Evolutionary conservation across 2,888 invertebrate species (phyloP), one percentile per base, ranked within the genome.

Genomic region (Acleris cristana): DNA sequence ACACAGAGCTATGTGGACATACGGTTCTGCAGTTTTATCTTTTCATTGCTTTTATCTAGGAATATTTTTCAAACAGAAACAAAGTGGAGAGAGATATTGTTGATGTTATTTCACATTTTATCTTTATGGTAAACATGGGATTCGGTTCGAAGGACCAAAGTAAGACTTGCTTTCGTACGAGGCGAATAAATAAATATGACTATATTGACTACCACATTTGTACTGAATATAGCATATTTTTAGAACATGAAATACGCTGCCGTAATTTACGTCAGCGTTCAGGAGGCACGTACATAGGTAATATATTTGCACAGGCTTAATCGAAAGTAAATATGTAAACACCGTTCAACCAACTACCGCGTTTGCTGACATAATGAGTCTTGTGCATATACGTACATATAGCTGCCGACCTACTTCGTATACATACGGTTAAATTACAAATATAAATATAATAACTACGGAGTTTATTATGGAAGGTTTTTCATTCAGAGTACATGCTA

Each of bases 271-370:
- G 51, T n/a, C 16, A 60, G 8, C 51, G 3, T 21, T 19, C 51
- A 51, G 54, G n/a, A n/a, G n/a, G 55, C 48, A 54, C 48, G 53
- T 21, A 45, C 34, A 58, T 57, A 54, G 58, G 21, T 67, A 63
- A 63, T 63, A 67, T 67, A 58, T 67, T 67, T 63, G 67, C 67
- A 53, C 58, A 67, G 49, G 57, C 53, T 58, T 63, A 67, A 67
- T 67, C 67, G 62, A 67, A 63, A 58, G 62, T 63, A 67, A 67
- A 67, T 48, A 67, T 63, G 59, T 51, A 53, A 67, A 58, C 62
- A 60, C 21, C 57, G 40, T 30, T 21, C 34, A 19, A 58, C n/a
- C 58, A 58, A 57, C 48, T 63, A 58, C 62, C 57, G 57, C 62
- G 58, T 63, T 65, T 61, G 30, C 67, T 53, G 44, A 67, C 62